Percentiles rank a stretch among this genome's conserved stretches.
These are phyloP conservation scores for Cynodonichthys magdalenae DNA, from an alignment of 2,797 vertebrate species.

Conservation along the genomic window DNA sequence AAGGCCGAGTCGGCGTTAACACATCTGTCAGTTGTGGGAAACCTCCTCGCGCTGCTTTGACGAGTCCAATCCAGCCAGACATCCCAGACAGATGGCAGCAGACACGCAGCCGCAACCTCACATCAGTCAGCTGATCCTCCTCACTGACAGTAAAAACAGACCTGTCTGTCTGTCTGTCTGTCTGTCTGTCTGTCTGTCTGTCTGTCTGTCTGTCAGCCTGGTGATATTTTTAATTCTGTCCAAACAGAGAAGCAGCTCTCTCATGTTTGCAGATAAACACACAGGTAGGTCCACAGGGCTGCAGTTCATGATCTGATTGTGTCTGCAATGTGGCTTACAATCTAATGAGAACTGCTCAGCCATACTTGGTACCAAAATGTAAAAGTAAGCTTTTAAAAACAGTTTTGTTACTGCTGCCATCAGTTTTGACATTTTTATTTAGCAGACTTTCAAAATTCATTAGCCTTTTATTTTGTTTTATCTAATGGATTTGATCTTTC, in stretches of 20 bases:
- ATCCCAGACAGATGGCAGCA: slow-evolving; percentile 66
- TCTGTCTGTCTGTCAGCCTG: slow-evolving; percentile 57
- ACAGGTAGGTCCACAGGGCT: slow-evolving; percentile 10
- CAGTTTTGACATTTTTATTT: too few relatives aligned
- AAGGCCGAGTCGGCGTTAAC: slow-evolving; percentile 62
- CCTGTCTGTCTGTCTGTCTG: slow-evolving; percentile 57
- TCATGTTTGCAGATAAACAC: slow-evolving; percentile 47
- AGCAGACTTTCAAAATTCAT: too few relatives aligned
- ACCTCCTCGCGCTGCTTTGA: slow-evolving; percentile 56
- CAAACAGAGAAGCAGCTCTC: slow-evolving; percentile 35
- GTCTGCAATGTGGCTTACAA: too few relatives aligned
- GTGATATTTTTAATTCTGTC: slow-evolving; percentile 70
- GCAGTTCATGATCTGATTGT: neutral
- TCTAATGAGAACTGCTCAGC: too few relatives aligned
- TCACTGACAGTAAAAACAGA: slow-evolving; percentile 58
- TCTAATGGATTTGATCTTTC: too few relatives aligned
- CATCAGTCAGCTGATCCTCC: slow-evolving; percentile 62
- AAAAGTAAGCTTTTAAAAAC: too few relatives aligned
- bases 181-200: slow-evolving; percentile 57
- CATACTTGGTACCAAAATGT: too few relatives aligned
- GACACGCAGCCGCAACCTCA: slow-evolving; percentile 66
- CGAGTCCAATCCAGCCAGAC: slow-evolving; percentile 69
- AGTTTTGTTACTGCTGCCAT: too few relatives aligned
- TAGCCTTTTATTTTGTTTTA: too few relatives aligned
- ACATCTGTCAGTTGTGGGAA: slow-evolving; percentile 73